Conservation (phyloP, 2,797 vertebrate species). For the Neoniphon sammara region DNA sequence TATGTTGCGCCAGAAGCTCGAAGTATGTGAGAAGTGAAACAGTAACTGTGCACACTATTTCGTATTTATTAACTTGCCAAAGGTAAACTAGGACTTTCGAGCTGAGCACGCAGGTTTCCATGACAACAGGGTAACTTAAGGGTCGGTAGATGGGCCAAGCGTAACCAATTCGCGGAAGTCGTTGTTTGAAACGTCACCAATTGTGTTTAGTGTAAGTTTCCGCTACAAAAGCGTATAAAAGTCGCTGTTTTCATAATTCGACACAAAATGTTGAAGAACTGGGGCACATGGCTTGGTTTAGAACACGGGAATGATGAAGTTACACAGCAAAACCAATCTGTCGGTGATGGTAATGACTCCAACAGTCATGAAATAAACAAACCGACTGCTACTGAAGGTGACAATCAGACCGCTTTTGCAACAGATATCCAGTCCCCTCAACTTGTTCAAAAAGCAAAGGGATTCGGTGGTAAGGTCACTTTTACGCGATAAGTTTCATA, state of each 20-base stretch:
- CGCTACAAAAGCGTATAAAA: too few relatives aligned
- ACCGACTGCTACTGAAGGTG: not conserved
- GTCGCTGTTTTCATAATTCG: too few relatives aligned
- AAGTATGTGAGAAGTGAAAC: not conserved
- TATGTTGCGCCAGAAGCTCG: rapidly evolving
- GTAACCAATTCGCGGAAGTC: constrained; percentile 67
- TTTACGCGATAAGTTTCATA: not conserved
- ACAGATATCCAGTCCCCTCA: constrained; percentile 24
- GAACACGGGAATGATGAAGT: constrained; percentile 46
- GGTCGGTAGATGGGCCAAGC: constrained; percentile 47
- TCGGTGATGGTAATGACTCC: constrained; percentile 17
- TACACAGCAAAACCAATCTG: constrained; percentile 16
- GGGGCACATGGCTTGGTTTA: constrained; percentile 67
- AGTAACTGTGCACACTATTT: too few relatives aligned
- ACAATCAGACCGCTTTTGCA: not conserved
- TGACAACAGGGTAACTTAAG: constrained; percentile 52
- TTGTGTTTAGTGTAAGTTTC: too few relatives aligned
- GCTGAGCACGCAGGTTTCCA: constrained; percentile 41
- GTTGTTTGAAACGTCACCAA: constrained; percentile 37
- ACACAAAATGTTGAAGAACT: constrained; percentile 65
- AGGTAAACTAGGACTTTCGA: not conserved
- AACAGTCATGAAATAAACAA: constrained; percentile 42
- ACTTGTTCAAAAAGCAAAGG: constrained; percentile 48
- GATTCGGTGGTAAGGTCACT: constrained; percentile 65
- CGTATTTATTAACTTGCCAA: not conserved